Percentiles rank a stretch among this genome's conserved stretches.
phyloP scores from a whole-genome alignment of 2,888 invertebrate species.

The Thysanoteuthis rhombus region DNA sequence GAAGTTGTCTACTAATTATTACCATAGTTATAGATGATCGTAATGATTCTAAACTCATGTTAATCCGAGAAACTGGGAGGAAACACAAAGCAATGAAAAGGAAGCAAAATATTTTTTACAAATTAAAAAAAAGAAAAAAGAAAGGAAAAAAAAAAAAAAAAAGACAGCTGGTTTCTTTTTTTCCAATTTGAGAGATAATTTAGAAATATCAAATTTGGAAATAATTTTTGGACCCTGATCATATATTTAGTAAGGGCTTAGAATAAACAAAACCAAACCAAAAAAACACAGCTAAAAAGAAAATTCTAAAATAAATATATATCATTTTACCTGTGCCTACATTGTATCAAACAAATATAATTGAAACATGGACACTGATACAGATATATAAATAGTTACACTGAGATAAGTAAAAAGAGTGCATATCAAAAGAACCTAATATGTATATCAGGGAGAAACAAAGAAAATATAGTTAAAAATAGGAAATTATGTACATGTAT shows the following conservation, averaged over 20 bases:
- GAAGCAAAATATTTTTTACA: no score
- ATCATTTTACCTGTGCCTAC: neutral
- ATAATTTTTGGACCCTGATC: neutral
- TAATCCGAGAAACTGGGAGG: neutral
- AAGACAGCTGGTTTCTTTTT: neutral
- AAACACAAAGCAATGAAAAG: no score
- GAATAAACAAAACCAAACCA: neutral
- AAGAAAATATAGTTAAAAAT: neutral
- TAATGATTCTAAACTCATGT: neutral
- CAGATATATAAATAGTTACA: neutral
- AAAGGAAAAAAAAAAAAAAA: no score
- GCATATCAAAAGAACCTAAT: neutral
- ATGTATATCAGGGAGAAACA: neutral
- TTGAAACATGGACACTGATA: neutral
- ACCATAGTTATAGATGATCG: neutral
- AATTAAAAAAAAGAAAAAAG: neutral
- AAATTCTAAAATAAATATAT: no score
- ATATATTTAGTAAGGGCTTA: neutral
- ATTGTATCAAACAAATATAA: neutral
- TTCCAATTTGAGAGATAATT: neutral
- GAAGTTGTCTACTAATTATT: neutral
- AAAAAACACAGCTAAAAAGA: no score
- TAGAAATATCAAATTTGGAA: neutral
- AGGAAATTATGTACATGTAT: neutral
- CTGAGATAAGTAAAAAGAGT: neutral